Conservation (phyloP, 2,797 vertebrate genomes). For the Typhlichthys eigenmanni region DNA sequence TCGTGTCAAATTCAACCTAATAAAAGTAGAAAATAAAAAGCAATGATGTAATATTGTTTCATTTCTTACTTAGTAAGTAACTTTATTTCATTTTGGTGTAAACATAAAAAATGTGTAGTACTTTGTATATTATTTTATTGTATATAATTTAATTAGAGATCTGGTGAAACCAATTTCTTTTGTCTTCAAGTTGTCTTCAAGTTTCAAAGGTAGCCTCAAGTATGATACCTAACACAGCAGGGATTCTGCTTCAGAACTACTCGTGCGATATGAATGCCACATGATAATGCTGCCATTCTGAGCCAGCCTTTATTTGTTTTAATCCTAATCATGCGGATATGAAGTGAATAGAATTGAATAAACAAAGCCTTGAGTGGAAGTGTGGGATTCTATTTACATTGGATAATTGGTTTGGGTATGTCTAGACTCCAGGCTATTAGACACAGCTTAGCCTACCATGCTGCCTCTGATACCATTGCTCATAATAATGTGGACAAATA, state of each 20-base stretch:
- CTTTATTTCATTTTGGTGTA: too few species aligned
- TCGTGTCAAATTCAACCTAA: too few species aligned
- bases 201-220: not conserved
- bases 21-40: too few species aligned
- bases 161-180: too few species aligned
- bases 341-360: constrained; percentile 75
- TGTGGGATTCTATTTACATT: constrained; percentile 78
- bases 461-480: constrained; percentile 65
- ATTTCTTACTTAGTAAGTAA: too few species aligned
- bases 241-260: not conserved
- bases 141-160: too few species aligned
- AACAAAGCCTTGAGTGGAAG: constrained; percentile 76
- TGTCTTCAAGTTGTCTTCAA: too few species aligned
- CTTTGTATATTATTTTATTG: too few species aligned
- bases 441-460: constrained; percentile 75
- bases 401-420: constrained; percentile 79
- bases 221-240: not conserved
- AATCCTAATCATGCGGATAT: constrained; percentile 71
- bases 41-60: too few species aligned
- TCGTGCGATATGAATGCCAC: constrained; percentile 15
- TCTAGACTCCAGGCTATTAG: constrained; percentile 80
- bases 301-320: constrained; percentile 62
- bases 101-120: too few species aligned
- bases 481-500: constrained; percentile 78
- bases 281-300: constrained; percentile 3